Evolutionary conservation across 2,113 vertebrate species (phyloP).

Genomic region (Rhinichthys klamathensis): DNA sequence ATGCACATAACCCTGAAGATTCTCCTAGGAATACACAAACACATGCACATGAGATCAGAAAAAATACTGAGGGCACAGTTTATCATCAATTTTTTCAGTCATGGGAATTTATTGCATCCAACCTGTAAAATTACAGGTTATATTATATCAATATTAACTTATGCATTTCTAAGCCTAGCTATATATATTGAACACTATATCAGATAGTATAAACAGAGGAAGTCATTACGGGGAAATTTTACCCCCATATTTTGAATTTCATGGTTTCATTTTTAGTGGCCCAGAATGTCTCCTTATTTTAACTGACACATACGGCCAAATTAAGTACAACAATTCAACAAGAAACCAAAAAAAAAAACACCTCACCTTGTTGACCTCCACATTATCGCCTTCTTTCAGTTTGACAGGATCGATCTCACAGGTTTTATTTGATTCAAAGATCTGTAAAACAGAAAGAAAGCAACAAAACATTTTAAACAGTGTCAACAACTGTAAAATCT

Average conservation of each 20-base stretch:
- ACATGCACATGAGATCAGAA: neutral
- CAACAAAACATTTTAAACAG: neutral
- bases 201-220: neutral
- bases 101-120: neutral
- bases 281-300: neutral
- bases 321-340: neutral
- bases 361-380: conserved; percentile 89
- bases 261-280: neutral
- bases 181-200: neutral
- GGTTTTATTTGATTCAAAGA: conserved; percentile 92
- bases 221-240: neutral
- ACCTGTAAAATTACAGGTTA: neutral
- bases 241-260: neutral
- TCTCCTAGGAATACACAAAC: conserved; percentile 81
- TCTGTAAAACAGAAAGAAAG: conserved; percentile 68
- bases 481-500: neutral
- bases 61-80: too few relatives aligned
- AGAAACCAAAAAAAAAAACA: neutral
- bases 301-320: neutral
- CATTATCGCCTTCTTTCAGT: conserved; percentile 94
- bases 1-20: conserved; percentile 92
- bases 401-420: conserved; percentile 97
- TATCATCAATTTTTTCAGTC: neutral
- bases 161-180: neutral
- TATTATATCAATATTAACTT: neutral